phyloP scores from a whole-genome alignment of 2,888 invertebrate species.

The Erynnis tages region DNA sequence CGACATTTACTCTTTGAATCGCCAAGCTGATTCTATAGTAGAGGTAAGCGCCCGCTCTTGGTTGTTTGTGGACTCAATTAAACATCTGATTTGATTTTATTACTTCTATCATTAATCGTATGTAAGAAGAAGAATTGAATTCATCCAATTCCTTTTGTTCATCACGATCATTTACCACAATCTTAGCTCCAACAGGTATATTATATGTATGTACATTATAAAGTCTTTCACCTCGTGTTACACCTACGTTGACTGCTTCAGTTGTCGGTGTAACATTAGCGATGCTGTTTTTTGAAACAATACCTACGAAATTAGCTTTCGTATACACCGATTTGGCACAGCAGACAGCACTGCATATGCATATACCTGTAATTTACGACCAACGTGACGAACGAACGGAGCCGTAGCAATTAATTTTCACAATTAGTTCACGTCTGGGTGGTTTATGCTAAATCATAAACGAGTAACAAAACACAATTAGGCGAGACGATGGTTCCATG shows the following conservation, averaged over 20 bases:
- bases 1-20: too few relatives aligned
- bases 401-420: conserved; percentile 6
- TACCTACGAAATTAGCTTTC: neutral
- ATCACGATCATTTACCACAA: too few relatives aligned
- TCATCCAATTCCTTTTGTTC: too few relatives aligned
- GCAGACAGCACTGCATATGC: neutral
- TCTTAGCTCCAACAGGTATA: too few relatives aligned
- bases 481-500: neutral
- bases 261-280: neutral
- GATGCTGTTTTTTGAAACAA: neutral
- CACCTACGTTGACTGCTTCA: neutral
- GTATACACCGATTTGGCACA: conserved; percentile 10
- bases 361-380: conserved; percentile 23
- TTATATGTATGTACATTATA: too few relatives aligned
- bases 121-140: too few relatives aligned
- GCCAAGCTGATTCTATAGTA: too few relatives aligned
- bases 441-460: neutral
- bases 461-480: neutral
- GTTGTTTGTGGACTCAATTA: too few relatives aligned
- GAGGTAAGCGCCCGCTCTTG: too few relatives aligned
- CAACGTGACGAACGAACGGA: conserved; percentile 6
- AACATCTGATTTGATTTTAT: too few relatives aligned
- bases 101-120: too few relatives aligned
- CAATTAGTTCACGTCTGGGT: conserved; percentile 19
- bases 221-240: too few relatives aligned